phyloP scores from a whole-genome alignment of 1,140 invertebrate species.

The Drosophila nikananu region DNA sequence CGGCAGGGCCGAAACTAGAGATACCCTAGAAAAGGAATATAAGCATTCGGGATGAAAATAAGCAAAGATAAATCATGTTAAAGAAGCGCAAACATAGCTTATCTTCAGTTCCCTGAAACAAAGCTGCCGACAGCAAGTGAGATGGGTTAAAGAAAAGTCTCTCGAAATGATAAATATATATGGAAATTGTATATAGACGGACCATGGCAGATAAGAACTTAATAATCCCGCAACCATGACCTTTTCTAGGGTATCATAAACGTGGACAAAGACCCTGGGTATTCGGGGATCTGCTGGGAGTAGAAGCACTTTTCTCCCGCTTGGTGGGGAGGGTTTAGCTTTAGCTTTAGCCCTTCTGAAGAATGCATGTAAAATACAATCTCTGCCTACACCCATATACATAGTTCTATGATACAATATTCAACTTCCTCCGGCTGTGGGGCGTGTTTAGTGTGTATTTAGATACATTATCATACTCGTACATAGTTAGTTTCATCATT shows the following conservation, averaged over 20 bases:
- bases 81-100: neutral
- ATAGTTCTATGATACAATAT: conserved; percentile 27
- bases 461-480: conserved; percentile 56
- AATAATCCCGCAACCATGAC: neutral
- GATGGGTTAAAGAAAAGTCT: neutral
- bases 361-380: conserved; percentile 61
- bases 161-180: no score
- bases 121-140: conserved; percentile 25
- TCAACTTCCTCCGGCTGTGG: conserved; percentile 1
- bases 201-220: neutral
- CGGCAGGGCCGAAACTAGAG: conserved; percentile 14
- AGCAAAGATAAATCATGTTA: neutral
- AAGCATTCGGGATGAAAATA: neutral
- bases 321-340: neutral
- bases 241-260: conserved; percentile 24
- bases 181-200: neutral
- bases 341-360: conserved; percentile 8
- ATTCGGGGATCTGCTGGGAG: conserved; percentile 10
- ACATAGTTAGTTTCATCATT: conserved; percentile 50
- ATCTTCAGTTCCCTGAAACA: neutral
- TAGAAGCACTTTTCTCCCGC: conserved; percentile 16
- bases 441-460: conserved; percentile 9
- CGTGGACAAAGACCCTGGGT: conserved; percentile 26
- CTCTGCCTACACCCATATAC: conserved; percentile 13
- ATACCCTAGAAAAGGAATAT: conserved; percentile 26